phyloP scores from a whole-genome alignment of 2,888 invertebrate genomes.

The Harmothoe impar region DNA sequence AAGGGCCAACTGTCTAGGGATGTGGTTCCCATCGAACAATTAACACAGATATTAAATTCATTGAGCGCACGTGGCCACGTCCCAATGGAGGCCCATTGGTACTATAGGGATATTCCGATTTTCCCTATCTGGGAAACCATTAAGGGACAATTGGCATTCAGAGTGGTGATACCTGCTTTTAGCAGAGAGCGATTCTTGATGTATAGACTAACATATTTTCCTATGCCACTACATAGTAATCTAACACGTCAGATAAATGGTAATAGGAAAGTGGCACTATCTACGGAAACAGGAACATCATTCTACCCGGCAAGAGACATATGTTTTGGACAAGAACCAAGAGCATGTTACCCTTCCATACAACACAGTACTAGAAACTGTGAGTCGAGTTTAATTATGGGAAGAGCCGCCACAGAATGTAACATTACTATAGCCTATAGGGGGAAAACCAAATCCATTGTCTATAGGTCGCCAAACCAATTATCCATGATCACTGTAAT shows the following conservation, averaged over 20 bases:
- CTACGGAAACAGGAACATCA: not conserved
- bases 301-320: not conserved
- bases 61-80: not conserved
- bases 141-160: too few relatives aligned
- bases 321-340: not conserved
- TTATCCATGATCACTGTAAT: too few relatives aligned
- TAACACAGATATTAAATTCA: not conserved
- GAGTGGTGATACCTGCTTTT: not conserved
- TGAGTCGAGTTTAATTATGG: not conserved
- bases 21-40: too few relatives aligned
- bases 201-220: not conserved
- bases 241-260: not conserved
- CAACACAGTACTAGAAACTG: not conserved
- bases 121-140: not conserved
- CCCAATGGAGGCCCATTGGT: not conserved
- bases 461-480: too few relatives aligned
- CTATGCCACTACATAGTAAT: not conserved
- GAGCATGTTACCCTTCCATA: not conserved
- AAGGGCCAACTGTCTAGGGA: not conserved
- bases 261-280: not conserved
- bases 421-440: not conserved
- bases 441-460: not conserved
- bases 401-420: not conserved
- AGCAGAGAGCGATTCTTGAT: not conserved
- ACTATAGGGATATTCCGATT: not conserved